phyloP scores from a whole-genome alignment of 2,797 vertebrate species.

The Pipistrellus pipistrellus region DNA sequence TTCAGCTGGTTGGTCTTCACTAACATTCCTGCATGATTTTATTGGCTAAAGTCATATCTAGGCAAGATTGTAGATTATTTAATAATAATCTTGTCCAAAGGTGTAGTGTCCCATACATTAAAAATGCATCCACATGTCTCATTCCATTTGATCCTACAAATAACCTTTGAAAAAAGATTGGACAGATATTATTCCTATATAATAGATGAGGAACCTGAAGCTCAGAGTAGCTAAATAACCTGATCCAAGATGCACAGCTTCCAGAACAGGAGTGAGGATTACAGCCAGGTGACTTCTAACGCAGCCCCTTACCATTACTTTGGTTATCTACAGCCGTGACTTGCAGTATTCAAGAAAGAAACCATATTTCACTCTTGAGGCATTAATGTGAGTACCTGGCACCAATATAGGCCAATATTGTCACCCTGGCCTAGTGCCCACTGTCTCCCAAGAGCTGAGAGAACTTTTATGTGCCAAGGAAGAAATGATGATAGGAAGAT shows the following conservation, averaged over 20 bases:
- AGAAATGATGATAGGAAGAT: not conserved
- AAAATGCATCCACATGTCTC: not conserved
- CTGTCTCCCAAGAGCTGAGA: not conserved
- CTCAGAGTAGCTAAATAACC: not conserved
- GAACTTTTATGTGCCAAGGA: not conserved
- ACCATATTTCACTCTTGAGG: not conserved
- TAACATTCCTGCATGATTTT: not conserved
- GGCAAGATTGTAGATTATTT: not conserved
- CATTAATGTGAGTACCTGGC: not conserved
- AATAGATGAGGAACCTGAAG: not conserved
- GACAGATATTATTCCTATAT: not conserved
- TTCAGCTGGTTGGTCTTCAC: not conserved
- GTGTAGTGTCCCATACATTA: not conserved
- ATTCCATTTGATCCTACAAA: conserved; percentile 10
- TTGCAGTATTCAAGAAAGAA: not conserved
- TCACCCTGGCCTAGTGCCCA: not conserved
- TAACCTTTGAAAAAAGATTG: not conserved
- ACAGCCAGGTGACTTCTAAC: not conserved
- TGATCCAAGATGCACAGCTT: not conserved
- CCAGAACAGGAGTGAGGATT: not conserved
- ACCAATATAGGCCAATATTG: no score
- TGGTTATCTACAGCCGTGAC: not conserved
- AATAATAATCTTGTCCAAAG: not conserved
- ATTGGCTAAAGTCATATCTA: not conserved
- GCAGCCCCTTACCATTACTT: not conserved